Evolutionary conservation across 2,888 invertebrate species (phyloP).

Genomic region (Bembecia ichneumoniformis): DNA sequence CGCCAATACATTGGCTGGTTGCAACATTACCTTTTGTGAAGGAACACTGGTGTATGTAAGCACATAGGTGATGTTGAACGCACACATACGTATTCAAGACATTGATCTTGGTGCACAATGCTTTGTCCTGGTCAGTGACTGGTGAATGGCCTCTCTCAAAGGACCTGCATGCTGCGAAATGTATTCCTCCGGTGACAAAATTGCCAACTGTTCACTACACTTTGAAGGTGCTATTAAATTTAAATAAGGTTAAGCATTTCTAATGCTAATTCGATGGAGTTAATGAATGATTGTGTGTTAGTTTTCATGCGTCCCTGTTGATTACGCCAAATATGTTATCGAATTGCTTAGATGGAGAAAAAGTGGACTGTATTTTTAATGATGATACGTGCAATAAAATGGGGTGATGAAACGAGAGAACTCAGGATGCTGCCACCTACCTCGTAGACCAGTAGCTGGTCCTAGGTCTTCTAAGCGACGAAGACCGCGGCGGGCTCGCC

Average conservation of each 20-base stretch:
- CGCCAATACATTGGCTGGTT: slow-evolving; percentile 5
- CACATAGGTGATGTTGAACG: slow-evolving; percentile 37
- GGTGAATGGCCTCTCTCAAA: slow-evolving; percentile 43
- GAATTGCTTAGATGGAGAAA: no score
- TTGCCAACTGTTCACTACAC: slow-evolving; percentile 20
- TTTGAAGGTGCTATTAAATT: slow-evolving; percentile 2
- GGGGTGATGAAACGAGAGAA: no score
- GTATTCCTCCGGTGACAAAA: slow-evolving; percentile 38
- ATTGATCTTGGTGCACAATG: slow-evolving; percentile 55
- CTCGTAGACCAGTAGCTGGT: no score
- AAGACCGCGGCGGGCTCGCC: no score
- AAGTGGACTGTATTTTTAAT: no score
- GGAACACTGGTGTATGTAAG: slow-evolving; percentile 21
- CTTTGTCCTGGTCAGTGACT: slow-evolving; percentile 46
- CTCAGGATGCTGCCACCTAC: no score
- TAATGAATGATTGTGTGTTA: no score
- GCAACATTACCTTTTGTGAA: slow-evolving; percentile 34
- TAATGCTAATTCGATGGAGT: no score
- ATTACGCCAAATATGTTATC: no score
- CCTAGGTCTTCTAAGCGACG: no score
- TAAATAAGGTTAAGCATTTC: neutral
- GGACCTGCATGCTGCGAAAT: slow-evolving; percentile 38
- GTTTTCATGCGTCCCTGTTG: no score
- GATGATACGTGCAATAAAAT: no score
- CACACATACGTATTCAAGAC: slow-evolving; percentile 42